phyloP scores from a whole-genome alignment of 1,140 invertebrate species.

The Drosophila simulans region DNA sequence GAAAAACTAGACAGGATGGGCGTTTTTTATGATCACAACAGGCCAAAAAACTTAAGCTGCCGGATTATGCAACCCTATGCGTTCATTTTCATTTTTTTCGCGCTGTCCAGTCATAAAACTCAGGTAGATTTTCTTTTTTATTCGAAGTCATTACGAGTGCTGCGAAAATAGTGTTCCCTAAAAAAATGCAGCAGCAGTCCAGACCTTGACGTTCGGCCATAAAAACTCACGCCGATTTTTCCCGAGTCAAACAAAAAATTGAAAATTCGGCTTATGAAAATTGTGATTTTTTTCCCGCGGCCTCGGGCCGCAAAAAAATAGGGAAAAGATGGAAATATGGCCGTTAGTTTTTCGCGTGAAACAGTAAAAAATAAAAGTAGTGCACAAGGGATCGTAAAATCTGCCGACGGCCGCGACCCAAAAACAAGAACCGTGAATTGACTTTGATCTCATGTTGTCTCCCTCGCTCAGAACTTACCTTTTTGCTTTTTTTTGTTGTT shows the following conservation, averaged over 20 bases:
- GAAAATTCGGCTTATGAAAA: conserved; percentile 39
- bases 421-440: conserved; percentile 69
- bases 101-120: conserved; percentile 47
- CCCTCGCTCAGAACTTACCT: conserved; percentile 63
- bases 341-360: conserved; percentile 61
- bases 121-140: conserved; percentile 71
- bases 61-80: conserved; percentile 83
- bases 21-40: conserved; percentile 68
- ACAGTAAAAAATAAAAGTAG: conserved; percentile 81
- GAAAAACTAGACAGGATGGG: conserved; percentile 25
- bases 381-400: conserved; percentile 74
- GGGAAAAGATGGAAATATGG: conserved; percentile 28
- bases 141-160: conserved; percentile 66
- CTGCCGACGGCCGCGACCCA: conserved; percentile 60
- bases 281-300: conserved; percentile 44
- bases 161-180: conserved; percentile 43
- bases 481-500: conserved; percentile 34
- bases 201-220: conserved; percentile 74
- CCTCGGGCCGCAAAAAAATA: conserved; percentile 42
- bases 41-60: conserved; percentile 80
- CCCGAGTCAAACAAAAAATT: conserved; percentile 35
- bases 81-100: conserved; percentile 54
- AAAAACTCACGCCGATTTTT: conserved; percentile 52
- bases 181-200: conserved; percentile 65
- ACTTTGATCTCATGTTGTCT: conserved; percentile 48